Percentiles rank a stretch among this genome's conserved stretches.
Evolutionary conservation across 1,140 invertebrate genomes (phyloP).

Genomic region (Mya arenaria): DNA sequence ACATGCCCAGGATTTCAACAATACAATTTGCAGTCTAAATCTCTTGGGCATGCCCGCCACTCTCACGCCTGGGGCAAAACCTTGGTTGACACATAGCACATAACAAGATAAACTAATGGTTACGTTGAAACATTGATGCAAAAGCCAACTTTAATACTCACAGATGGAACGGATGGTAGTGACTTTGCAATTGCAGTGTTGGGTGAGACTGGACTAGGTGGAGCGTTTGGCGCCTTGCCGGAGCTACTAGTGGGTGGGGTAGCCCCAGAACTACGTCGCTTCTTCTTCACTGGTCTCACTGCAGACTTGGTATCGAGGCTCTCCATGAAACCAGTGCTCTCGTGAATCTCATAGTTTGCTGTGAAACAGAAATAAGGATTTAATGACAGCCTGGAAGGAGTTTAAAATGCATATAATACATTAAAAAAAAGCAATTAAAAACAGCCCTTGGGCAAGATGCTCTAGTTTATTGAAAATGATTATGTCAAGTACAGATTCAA

Average conservation of each 20-base stretch:
- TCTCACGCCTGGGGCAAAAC: no score
- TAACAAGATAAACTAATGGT: no score
- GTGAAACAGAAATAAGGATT: constrained; percentile 28
- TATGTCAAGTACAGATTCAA: no score
- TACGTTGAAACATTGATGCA: not conserved
- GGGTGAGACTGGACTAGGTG: constrained; percentile 69
- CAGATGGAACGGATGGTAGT: constrained; percentile 76
- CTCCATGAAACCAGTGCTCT: constrained; percentile 96
- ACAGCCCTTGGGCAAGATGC: no score
- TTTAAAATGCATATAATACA: no score
- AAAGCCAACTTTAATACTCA: constrained; percentile 59
- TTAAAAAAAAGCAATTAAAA: no score
- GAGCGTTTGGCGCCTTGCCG: constrained; percentile 57
- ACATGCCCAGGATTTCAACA: no score
- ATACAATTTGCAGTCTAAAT: no score
- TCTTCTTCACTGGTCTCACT: constrained; percentile 65
- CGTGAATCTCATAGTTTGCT: constrained; percentile 85
- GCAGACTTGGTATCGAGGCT: constrained; percentile 84
- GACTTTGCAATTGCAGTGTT: constrained; percentile 68
- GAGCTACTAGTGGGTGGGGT: constrained; percentile 6
- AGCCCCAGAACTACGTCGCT: constrained; percentile 81
- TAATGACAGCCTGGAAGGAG: no score
- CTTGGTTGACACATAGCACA: no score
- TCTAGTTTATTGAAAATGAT: no score
- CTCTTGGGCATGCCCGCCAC: no score